Evolutionary conservation across 2,113 vertebrate genomes (phyloP).

Genomic region (Lates calcarifer): DNA sequence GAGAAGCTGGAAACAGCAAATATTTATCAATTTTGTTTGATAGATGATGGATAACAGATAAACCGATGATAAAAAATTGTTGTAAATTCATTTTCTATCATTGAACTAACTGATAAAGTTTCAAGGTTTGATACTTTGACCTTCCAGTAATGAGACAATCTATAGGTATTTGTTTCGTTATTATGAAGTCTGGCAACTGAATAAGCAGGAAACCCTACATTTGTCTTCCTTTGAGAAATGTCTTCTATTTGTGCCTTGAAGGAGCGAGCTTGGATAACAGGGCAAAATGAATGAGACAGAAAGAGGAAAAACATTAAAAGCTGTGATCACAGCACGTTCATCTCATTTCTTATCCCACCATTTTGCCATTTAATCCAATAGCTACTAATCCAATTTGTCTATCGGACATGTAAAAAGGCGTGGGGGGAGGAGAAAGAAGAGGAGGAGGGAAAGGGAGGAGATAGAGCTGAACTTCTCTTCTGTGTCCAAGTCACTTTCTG

Average conservation of each 20-base stretch:
- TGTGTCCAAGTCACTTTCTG: slow-evolving; percentile 90
- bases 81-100: background rate
- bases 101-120: background rate
- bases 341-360: slow-evolving; percentile 95
- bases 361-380: slow-evolving; percentile 98
- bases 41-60: background rate
- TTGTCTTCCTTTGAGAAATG: slow-evolving; percentile 21
- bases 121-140: background rate
- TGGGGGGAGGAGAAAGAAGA: slow-evolving; percentile 27
- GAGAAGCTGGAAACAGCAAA: background rate
- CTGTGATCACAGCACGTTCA: slow-evolving; percentile 93
- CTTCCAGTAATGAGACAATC: background rate
- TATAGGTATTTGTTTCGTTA: background rate
- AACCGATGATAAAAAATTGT: no score
- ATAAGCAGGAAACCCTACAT: background rate
- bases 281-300: slow-evolving; percentile 45
- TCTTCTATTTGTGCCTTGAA: slow-evolving; percentile 15
- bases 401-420: slow-evolving; percentile 92
- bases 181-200: background rate
- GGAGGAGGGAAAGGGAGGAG: slow-evolving; percentile 70
- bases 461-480: slow-evolving; percentile 91
- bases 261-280: slow-evolving; percentile 18
- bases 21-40: no score
- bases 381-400: slow-evolving; percentile 99
- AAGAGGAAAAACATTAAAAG: slow-evolving; percentile 82